Base-by-base conservation (phyloP, 2,888 invertebrate genomes). In the Argynnis bischoffii region DNA sequence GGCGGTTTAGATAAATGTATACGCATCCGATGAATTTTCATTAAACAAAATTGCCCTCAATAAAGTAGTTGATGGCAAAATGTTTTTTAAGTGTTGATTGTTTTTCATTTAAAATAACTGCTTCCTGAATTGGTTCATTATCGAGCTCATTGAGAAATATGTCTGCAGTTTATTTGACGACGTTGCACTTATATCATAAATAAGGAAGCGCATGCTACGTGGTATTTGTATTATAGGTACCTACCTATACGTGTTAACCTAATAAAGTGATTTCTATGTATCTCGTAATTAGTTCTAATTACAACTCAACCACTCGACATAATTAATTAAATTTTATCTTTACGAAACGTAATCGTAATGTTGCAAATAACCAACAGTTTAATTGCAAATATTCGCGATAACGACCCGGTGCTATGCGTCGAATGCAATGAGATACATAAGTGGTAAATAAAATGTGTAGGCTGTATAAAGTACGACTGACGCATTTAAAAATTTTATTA, bases 271-370 rank as follows among this genome's bases (percentile, higher is more conserved):
- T 65, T 67, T 67, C 64, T 64, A 66, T 64, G 48, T 63, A 70
- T 57, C 35, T 47, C 48, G 35, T 67, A 69, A 63, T 67, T 69
- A 67, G 54, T 46, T 50, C 54, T 69, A 59, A 71, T 69, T 63
- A 65, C 47, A 69, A 56, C 35, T 60, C 51, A 54, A 15, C 21
- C 14, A 13, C 21, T 66, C 48, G 18, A 61, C 41, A 54, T 48
- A 70, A 70, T 65, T 69, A 71, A 71, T 71, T 64, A 71, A 71
- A 50, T 65, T 67, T 71, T 65, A 67, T 67, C 56, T 57, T 57
- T 53, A 46, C 54, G 57, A 63, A 69, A 69, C 31, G 51, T 56
- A 47, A 50, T 16, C 57, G 61, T 61, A 61, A 61, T 61, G 59
- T 59, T 46, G 35, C 50, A 18, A 50, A 50, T 61, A 64, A 64